Base-by-base conservation (phyloP, 2,113 vertebrate genomes). In the Halcyon malimbica region DNA sequence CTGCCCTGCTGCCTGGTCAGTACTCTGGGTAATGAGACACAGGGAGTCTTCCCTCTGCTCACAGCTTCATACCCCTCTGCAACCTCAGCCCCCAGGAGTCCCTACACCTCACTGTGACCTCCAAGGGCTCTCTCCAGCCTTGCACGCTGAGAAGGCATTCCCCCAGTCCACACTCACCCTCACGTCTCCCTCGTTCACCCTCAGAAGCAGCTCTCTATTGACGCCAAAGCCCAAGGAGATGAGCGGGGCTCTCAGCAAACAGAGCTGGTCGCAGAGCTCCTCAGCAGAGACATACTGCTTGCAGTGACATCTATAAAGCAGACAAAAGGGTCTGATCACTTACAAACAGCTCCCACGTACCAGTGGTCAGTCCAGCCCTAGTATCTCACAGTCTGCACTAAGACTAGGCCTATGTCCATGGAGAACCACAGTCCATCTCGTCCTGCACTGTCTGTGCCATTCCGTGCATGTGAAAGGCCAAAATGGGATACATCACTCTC, bases 241-340 rank as follows among this genome's bases (percentile, higher is more conserved):
- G 11, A 68, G 97, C 9, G 98, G 98, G 37, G 98, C 98, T 67
- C 89, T 97, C 92, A 98, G 97, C 91, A 99, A 91, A 92, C 99
- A 99, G n/a, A 96, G 97, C 5, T 96, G 89, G 76, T 99, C 98
- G 91, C 99, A 99, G 42, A 99, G 97, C 95, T 99, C 99, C 96
- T 99, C 99, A 1, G 97, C 97, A 20, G 99, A 99, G 69, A 99
- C 26, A 2, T 99, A 99, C 39, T 91, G 96, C 80, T 94, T 95
- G 96, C 99, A 99, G 29, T 96, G 98, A 94, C 99, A 99, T 89
- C 99, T 98, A 46, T 2, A 18, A 48, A 80, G 48, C 9, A 17
- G 37, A 83, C 28, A 93, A 39, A 79, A 54, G 56, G 3, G 37
- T 69, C 5, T 3, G 4, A 3, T 31, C 53, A 41, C 20, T 31